Percentiles rank a stretch among this genome's conserved stretches.
These are phyloP conservation scores for Gymnocephalus cernua DNA, from an alignment of 2,113 vertebrate species.

Conservation along the genomic window DNA sequence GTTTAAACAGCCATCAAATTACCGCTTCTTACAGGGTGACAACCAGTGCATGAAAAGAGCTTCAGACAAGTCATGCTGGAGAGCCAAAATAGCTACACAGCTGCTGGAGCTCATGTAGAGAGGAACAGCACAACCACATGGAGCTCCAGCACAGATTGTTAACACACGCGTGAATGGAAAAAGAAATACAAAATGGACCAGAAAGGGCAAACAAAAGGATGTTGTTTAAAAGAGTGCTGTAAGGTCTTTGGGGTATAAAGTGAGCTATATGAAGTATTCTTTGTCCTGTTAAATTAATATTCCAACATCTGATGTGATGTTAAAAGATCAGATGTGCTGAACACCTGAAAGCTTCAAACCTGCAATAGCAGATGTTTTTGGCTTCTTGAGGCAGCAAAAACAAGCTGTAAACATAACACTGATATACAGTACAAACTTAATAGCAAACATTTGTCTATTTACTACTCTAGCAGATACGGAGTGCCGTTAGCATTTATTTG, in stretches of 20 bases:
- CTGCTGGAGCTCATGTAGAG: conserved; percentile 18
- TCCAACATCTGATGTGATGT: not conserved
- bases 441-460: not conserved
- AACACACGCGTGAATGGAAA: not conserved
- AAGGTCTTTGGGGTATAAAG: not conserved
- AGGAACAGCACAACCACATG: conserved; percentile 23
- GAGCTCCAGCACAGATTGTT: conserved; percentile 19
- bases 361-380: no score
- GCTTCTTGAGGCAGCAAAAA: not conserved
- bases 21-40: conserved; percentile 66
- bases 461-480: not conserved
- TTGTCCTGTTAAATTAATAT: not conserved
- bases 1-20: conserved; percentile 79
- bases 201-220: not conserved
- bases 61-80: conserved; percentile 62
- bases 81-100: conserved; percentile 48
- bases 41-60: conserved; percentile 68
- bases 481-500: not conserved
- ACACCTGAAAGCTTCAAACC: not conserved
- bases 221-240: not conserved
- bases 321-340: not conserved
- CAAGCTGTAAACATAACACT: not conserved
- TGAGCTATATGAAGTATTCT: not conserved
- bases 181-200: not conserved
- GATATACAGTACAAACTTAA: not conserved